Base-by-base conservation (phyloP, 2,113 vertebrate genomes). In the Gallinago undulata region DNA sequence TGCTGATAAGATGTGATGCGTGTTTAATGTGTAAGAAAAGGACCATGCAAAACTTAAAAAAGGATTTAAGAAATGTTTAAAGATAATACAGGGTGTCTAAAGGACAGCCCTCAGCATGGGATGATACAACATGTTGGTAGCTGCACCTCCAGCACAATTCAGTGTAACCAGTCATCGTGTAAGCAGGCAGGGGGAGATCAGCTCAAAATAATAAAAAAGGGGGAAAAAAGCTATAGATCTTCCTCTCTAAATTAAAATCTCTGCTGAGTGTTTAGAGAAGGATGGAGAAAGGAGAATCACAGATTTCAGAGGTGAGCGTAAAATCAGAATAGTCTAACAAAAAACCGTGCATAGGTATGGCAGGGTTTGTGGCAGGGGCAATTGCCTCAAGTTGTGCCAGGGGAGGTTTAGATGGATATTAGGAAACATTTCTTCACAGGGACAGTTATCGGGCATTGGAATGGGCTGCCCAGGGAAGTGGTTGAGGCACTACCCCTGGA, bases 291-390 rank as follows among this genome's bases (percentile, higher is more conserved):
- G 23, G 13, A 1, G 4, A 2, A 5, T 33, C 37, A 6, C 1
- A 15, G 23, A 47, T 86, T 48, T 76, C 17, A 39, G 72, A 56
- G 27, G 30, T 53, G 28, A 10, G 11, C 41, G 3, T 13, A n/a
- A 55, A 74, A 28, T 11, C 14, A 25, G 14, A 0, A 0, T 17
- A 55, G 30, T 45, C 30, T 76, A 24, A 15, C 16, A 22, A 28
- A 55, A 28, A 55, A 7, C 11, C 0, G 0, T 48, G 68, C 8
- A 24, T 28, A 4, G 41, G 15, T n/a, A 23, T 25, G 5, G 37
- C 24, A 24, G 66, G 10, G 35, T 8, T 21, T 22, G 39, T 10
- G 48, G 15, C 28, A 27, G 0, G 41, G 41, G 41, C 41, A 43
- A 43, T 15, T 43, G 15, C 41, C 41, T 43, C 41, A 43, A 43